phyloP scores from a whole-genome alignment of 53 echinoderm and acorn worm genomes.

The Crossaster papposus region DNA sequence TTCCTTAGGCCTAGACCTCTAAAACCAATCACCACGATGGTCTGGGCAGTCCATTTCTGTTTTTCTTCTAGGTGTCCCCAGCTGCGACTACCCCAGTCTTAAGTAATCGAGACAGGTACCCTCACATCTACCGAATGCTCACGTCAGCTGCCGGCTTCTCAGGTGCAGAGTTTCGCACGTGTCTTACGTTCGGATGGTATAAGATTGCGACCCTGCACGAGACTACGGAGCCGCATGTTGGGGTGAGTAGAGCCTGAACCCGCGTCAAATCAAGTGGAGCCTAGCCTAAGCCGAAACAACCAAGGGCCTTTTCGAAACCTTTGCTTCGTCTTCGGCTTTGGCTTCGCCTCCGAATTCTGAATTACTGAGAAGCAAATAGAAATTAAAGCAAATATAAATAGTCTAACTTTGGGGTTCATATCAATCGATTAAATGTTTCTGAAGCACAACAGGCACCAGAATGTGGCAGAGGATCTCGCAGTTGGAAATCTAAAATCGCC shows the following conservation, averaged over 20 bases:
- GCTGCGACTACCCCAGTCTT: constrained; percentile 59
- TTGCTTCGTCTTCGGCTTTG: too few relatives aligned
- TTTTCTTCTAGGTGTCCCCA: constrained; percentile 49
- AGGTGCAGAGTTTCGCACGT: constrained; percentile 46
- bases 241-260: constrained; percentile 41
- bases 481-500: too few relatives aligned
- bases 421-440: too few relatives aligned
- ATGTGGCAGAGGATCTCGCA: too few relatives aligned
- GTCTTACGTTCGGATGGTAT: constrained; percentile 61
- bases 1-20: not conserved
- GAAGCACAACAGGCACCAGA: too few relatives aligned
- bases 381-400: too few relatives aligned
- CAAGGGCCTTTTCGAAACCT: too few relatives aligned
- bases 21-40: too few relatives aligned
- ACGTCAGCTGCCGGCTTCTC: constrained; percentile 61
- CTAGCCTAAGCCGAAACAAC: not conserved
- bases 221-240: constrained; percentile 62
- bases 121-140: constrained; percentile 56
- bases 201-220: constrained; percentile 63
- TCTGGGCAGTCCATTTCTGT: too few relatives aligned
- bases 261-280: not conserved
- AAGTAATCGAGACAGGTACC: constrained; percentile 52
- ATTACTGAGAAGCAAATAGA: too few relatives aligned
- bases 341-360: too few relatives aligned
- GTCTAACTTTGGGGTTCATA: too few relatives aligned